A percentile compares a stretch with the other conserved stretches of the same genome.
phyloP scores from a whole-genome alignment of 2,888 invertebrate species.

The Scotopteryx bipunctaria region DNA sequence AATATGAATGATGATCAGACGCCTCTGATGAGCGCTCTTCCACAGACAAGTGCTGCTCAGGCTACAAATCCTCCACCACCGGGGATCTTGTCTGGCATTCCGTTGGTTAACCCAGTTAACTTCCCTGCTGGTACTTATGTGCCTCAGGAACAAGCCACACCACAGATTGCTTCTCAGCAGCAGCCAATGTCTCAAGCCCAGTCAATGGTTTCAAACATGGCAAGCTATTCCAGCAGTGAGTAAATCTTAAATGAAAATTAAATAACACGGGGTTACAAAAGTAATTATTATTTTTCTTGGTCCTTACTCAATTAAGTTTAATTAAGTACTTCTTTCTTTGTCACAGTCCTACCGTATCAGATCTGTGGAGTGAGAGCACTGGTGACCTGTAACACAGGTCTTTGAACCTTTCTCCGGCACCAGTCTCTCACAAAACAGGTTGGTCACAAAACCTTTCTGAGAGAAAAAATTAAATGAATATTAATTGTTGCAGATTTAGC shows the following conservation, averaged over 20 bases:
- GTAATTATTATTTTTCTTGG: too few species aligned
- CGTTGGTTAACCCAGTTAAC: slow-evolving; percentile 75
- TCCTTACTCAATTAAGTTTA: too few species aligned
- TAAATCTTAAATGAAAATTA: slow-evolving; percentile 33
- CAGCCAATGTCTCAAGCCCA: slow-evolving; percentile 61
- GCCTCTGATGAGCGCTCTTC: slow-evolving; percentile 46
- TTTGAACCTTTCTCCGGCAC: too few species aligned
- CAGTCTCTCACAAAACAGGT: too few species aligned
- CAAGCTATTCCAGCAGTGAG: slow-evolving; percentile 79
- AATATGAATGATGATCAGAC: slow-evolving; percentile 60
- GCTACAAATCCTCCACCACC: slow-evolving; percentile 64
- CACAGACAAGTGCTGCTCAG: slow-evolving; percentile 40
- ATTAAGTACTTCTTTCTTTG: not conserved
- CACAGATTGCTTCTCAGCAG: slow-evolving; percentile 37
- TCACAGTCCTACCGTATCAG: too few species aligned
- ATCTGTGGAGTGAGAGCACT: too few species aligned
- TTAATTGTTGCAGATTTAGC: slow-evolving; percentile 67
- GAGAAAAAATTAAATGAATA: not conserved
- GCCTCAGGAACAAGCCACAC: slow-evolving; percentile 28
- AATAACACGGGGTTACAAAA: too few species aligned
- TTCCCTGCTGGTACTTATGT: slow-evolving; percentile 42
- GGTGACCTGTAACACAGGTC: too few species aligned
- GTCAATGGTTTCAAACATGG: slow-evolving; percentile 74
- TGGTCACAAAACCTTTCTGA: too few species aligned
- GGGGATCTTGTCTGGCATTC: slow-evolving; percentile 75